A percentile compares a stretch with the other conserved stretches of the same genome.
Evolutionary conservation across 2,113 vertebrate species (phyloP).

Genomic region (Theropithecus gelada): DNA sequence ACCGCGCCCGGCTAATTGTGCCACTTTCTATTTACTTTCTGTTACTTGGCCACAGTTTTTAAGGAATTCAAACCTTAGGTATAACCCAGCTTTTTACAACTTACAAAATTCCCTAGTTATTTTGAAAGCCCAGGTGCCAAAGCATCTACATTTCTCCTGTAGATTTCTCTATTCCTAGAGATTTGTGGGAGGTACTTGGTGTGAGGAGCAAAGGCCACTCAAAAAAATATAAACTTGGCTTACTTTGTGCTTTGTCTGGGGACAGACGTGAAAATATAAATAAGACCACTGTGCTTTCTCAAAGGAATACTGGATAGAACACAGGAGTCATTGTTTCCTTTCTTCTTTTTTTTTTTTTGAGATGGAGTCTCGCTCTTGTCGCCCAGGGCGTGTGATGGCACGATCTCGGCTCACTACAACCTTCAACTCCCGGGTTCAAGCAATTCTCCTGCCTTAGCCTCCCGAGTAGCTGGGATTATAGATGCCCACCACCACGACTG

Average conservation of each 20-base stretch:
- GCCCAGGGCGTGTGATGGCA: too few species aligned
- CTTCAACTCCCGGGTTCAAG: too few species aligned
- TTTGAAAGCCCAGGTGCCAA: not conserved
- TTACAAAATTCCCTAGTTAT: not conserved
- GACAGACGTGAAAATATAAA: not conserved
- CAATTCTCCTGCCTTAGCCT: too few species aligned
- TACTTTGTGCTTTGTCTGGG: not conserved
- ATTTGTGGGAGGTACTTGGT: not conserved
- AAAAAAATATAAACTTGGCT: not conserved
- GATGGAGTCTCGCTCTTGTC: too few species aligned
- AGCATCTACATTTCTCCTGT: not conserved
- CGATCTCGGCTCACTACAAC: too few species aligned
- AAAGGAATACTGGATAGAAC: not conserved
- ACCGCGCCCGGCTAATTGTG: too few species aligned
- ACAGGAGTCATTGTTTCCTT: not conserved
- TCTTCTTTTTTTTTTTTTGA: too few species aligned
- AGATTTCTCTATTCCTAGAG: not conserved
- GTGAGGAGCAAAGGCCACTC: not conserved
- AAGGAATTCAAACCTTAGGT: constrained; percentile 1
- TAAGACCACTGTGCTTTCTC: not conserved
- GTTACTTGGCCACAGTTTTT: not conserved
- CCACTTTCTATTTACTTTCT: not conserved
- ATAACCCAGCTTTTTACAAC: not conserved
- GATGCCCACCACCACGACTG: too few species aligned
- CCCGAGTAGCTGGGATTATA: too few species aligned